Percentiles rank a stretch among this genome's conserved stretches.
phyloP scores from a whole-genome alignment of 2,888 invertebrate species.

The Ceratothoa steindachneri region DNA sequence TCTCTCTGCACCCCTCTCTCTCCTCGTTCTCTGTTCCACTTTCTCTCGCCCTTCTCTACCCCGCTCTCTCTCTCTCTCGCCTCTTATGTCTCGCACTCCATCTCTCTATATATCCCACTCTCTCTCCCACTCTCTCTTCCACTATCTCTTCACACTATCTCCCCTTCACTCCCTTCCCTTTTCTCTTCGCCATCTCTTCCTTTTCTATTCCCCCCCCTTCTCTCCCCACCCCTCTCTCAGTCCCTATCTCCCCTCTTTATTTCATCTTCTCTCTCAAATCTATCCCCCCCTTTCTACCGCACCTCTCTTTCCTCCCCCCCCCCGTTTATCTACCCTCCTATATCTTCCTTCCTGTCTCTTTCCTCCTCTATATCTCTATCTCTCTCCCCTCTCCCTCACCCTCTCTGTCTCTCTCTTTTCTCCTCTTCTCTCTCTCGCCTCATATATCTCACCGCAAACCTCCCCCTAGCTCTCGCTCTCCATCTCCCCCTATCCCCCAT shows the following conservation, averaged over 20 bases:
- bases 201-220: neutral
- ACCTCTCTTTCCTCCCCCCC: too few relatives aligned
- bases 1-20: neutral
- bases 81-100: neutral
- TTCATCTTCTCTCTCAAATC: conserved; percentile 1
- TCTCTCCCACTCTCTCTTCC: neutral
- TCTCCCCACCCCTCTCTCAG: neutral
- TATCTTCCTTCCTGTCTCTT: too few relatives aligned
- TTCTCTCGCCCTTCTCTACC: neutral
- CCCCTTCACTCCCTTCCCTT: neutral
- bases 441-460: too few relatives aligned
- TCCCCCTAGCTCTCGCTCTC: too few relatives aligned
- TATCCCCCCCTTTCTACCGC: neutral
- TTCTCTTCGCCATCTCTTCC: neutral
- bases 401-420: too few relatives aligned
- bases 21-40: neutral
- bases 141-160: neutral
- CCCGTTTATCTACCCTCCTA: too few relatives aligned
- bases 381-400: too few relatives aligned
- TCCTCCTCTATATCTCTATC: too few relatives aligned
- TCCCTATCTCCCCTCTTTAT: neutral
- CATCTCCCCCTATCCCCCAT: too few relatives aligned
- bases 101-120: neutral
- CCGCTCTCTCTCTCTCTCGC: neutral
- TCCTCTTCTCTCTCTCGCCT: too few relatives aligned